Evolutionary conservation across 1,140 invertebrate genomes (phyloP).

Genomic region (Melipona quadrifasciata): DNA sequence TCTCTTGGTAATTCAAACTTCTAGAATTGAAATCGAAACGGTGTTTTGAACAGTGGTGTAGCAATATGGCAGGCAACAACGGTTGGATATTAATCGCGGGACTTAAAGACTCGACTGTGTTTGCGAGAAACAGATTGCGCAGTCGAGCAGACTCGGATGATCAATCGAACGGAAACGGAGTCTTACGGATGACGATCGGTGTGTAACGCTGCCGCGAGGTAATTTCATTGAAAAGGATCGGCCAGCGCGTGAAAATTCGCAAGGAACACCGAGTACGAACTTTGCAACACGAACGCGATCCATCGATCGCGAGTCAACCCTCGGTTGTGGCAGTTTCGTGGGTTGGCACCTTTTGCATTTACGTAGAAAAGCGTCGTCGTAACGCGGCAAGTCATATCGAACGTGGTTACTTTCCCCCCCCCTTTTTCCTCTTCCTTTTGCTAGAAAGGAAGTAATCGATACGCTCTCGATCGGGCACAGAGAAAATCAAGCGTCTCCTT

Average conservation of each 20-base stretch:
- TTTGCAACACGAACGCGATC: not conserved
- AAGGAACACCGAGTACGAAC: not conserved
- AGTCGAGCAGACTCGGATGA: not conserved
- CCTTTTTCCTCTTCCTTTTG: not conserved
- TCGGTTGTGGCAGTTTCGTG: slow-evolving; percentile 57
- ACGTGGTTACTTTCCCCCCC: not conserved
- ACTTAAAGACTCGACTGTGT: not conserved
- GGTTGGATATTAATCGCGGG: not conserved
- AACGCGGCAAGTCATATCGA: slow-evolving; percentile 13
- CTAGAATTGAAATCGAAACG: not conserved
- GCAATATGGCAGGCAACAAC: not conserved
- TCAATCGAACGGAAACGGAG: not conserved
- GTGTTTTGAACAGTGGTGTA: not conserved
- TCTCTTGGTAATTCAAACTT: too few species aligned
- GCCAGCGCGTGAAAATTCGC: not conserved
- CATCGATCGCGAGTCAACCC: not conserved
- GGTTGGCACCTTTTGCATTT: slow-evolving; percentile 3
- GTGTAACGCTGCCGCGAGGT: slow-evolving; percentile 52
- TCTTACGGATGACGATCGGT: slow-evolving; percentile 11
- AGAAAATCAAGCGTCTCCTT: not conserved
- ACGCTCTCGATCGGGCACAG: not conserved
- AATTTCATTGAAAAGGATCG: slow-evolving; percentile 33
- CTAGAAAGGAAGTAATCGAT: slow-evolving; percentile 5
- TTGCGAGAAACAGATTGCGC: not conserved
- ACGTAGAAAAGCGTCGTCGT: slow-evolving; percentile 46